Conservation (phyloP, 2,888 invertebrate genomes). For the Ephialtes manifestator region DNA sequence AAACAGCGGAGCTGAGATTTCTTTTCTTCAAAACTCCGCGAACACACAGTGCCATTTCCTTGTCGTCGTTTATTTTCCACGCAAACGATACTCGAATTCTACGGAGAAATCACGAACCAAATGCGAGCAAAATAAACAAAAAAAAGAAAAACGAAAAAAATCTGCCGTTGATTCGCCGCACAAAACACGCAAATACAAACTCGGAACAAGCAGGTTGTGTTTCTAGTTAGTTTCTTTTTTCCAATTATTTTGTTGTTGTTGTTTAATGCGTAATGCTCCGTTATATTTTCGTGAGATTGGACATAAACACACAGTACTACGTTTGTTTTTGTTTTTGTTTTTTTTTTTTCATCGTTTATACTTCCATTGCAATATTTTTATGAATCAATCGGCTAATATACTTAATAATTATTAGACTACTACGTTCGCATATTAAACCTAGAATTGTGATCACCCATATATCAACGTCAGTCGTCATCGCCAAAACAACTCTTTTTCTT, state of each 20-base stretch:
- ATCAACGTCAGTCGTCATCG: slow-evolving; percentile 84
- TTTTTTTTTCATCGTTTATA: slow-evolving; percentile 65
- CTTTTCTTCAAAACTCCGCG: not conserved
- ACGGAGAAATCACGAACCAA: slow-evolving; percentile 52
- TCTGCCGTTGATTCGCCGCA: slow-evolving; percentile 32
- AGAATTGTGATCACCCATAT: slow-evolving; percentile 85
- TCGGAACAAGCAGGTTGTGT: slow-evolving; percentile 62
- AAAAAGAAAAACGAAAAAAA: slow-evolving; percentile 34
- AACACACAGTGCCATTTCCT: slow-evolving; percentile 12
- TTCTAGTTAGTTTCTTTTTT: slow-evolving; percentile 62
- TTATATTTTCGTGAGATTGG: slow-evolving; percentile 86
- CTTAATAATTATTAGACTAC: slow-evolving; percentile 86
- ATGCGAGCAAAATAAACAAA: slow-evolving; percentile 56
- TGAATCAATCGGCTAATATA: slow-evolving; percentile 86
- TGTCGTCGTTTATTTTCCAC: slow-evolving; percentile 23
- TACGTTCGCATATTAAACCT: slow-evolving; percentile 82
- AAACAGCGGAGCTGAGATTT: slow-evolving; percentile 30
- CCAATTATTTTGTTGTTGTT: slow-evolving; percentile 71
- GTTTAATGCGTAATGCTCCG: slow-evolving; percentile 78
- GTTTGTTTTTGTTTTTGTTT: slow-evolving; percentile 77
- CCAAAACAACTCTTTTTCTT: slow-evolving; percentile 77
- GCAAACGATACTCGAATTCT: slow-evolving; percentile 25
- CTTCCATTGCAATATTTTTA: slow-evolving; percentile 85
- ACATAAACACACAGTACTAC: slow-evolving; percentile 86
- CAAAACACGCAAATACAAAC: slow-evolving; percentile 37